Base-by-base conservation (phyloP, 2,888 invertebrate genomes). In the Chorisops tibialis region DNA sequence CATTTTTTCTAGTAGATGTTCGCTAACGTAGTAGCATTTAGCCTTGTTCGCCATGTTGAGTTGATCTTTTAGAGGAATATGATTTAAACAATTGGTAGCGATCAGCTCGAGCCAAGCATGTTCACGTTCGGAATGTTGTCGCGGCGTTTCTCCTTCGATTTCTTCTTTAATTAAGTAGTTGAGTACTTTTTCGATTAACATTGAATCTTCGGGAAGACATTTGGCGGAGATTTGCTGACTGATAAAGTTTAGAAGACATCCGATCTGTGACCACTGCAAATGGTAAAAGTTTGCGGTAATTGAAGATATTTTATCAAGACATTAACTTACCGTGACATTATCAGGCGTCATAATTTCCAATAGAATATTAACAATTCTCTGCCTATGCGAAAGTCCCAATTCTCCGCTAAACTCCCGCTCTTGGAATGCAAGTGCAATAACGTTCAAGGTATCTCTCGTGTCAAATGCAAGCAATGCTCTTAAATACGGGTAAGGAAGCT, bases 361-460 rank as follows among this genome's bases (percentile, higher is more conserved):
- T 38, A 93, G 79, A 71, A 93, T 89, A 72, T 91, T 88, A 37
- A 92, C 85, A 54, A 93, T 82, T 65, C 90, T 77, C 72, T 91
- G 91, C 58, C 88, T 82, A 73, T 89, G 87, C 21, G 86, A 79
- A 50, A 82, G 77, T 0, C 88, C 88, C 77, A 89, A 81, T 72
- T 89, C 87, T 11, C 87, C 85, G 22, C 83, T 83, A 72, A 91
- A 91, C 74, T 90, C 89, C 11, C 83, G 83, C 72, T 92, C 91
- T 70, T 89, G 88, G 79, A 93, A 93, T 45, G 92, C 91, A 74
- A 93, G 80, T 21, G 91, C 86, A 56, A 93, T 81, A 4, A 92
- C 92, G 75, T 93, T 93, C 41, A 93, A 80, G 68, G 91, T 92
- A 72, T 93, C 94, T 58, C 89, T 82, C 0, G 89, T 89, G 74